Evolutionary conservation across 2,113 vertebrate species (phyloP), one percentile per base, ranked within the genome.

Genomic region (Eira barbara): DNA sequence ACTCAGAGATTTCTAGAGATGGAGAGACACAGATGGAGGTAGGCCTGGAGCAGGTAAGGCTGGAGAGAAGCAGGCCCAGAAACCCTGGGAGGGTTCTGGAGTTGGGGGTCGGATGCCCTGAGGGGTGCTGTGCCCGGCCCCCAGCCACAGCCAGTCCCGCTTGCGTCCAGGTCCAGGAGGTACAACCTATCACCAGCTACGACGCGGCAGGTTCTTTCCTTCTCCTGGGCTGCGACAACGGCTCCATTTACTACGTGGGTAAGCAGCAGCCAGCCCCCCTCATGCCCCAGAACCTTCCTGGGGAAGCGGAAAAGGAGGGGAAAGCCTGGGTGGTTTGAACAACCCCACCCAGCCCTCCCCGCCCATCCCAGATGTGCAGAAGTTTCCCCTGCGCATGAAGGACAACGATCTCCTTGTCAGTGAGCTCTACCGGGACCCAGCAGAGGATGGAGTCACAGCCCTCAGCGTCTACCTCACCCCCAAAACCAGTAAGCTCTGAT

Each of bases 181-280:
- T 99, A 15, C 99, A 99, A 97, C 99, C 99, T 36, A 99, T 99
- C 98, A 99, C 99, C 98, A 99, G 99, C 97, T 99, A 99, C 0
- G 99, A 99, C 8, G 99, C 99, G 0, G 99, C 99, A 0, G 99
- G 99, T 25, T 99, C 99, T 93, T 99, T 99, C 98, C 99, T 99
- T 55, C 99, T 99, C 89, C 98, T 99, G 1, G 99, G 99, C 59
- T 99, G 99, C 97, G 99, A 99, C 98, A 99, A 99, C 0, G 99
- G 99, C 7, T 99, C 99, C 93, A 99, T 99, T 98, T 99, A 99
- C 97, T 99, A 99, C 2, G 99, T 99, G 6, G 99, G 99, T 99
- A 91, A 98, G 98, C n/a, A 21, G 57, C 0, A 2, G 31, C 10
- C 1, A 0, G 18, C 23, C 5, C 25, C 86, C 65, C 4, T 1